Percentiles rank a stretch among this genome's conserved stretches.
phyloP scores from a whole-genome alignment of 2,113 vertebrate genomes.

The Scytalopus superciliaris region DNA sequence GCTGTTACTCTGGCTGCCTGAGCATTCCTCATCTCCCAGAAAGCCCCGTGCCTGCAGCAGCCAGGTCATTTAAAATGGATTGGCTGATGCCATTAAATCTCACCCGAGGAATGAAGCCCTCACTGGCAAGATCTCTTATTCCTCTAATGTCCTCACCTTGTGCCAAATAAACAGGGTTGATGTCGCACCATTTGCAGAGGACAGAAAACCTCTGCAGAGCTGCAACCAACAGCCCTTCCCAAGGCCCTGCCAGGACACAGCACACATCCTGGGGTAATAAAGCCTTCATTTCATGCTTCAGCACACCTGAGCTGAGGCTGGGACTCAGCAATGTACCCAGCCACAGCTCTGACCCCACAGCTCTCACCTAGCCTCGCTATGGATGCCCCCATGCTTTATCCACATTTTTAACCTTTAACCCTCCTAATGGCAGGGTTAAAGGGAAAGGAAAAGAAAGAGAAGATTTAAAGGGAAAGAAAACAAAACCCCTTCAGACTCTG shows the following conservation, averaged over 20 bases:
- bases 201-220: constrained; percentile 5
- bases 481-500: not conserved
- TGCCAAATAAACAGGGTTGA: not conserved
- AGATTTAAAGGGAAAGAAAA: not conserved
- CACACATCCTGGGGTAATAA: not conserved
- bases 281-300: constrained; percentile 26
- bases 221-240: not conserved
- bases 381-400: not conserved
- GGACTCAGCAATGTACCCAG: not conserved
- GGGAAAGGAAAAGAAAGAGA: not conserved
- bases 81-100: not conserved
- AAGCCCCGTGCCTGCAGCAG: not conserved
- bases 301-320: constrained; percentile 1
- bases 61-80: not conserved
- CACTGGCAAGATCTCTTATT: not conserved
- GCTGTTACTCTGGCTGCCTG: not conserved
- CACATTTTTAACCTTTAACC: not conserved
- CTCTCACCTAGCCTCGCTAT: not conserved
- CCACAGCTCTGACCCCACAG: not conserved
- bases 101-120: not conserved
- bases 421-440: not conserved
- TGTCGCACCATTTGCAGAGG: not conserved
- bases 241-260: not conserved
- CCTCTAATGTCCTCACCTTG: not conserved
- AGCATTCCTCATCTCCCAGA: not conserved